Conservation (phyloP, 2,113 vertebrate species). For the Monopterus albus region DNA sequence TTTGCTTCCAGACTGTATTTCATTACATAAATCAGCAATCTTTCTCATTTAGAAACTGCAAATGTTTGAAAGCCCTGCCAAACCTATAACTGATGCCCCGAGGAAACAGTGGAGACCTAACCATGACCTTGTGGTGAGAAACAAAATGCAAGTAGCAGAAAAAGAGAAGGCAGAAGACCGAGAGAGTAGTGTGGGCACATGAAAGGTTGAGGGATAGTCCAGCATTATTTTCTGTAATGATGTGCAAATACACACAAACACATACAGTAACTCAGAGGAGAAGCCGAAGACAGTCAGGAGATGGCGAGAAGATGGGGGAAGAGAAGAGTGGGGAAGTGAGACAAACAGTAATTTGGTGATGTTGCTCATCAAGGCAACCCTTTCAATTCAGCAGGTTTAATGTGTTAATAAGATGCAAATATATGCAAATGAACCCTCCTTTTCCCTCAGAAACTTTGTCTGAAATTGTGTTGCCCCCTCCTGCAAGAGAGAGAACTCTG, state of each 20-base stretch:
- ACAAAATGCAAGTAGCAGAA: background rate
- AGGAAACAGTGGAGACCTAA: background rate
- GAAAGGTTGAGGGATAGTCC: slow-evolving; percentile 4
- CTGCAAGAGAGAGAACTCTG: slow-evolving; percentile 45
- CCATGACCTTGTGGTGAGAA: background rate
- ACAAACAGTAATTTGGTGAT: slow-evolving; percentile 62
- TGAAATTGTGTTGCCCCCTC: slow-evolving; percentile 37
- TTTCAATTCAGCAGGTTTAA: slow-evolving; percentile 81
- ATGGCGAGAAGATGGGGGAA: background rate
- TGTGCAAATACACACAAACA: slow-evolving; percentile 20
- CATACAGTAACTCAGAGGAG: slow-evolving; percentile 1
- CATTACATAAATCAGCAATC: slow-evolving; percentile 43
- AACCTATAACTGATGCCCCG: background rate
- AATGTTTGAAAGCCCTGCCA: slow-evolving; percentile 4
- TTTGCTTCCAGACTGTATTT: slow-evolving; percentile 1
- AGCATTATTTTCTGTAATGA: slow-evolving; percentile 23
- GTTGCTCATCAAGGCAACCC: slow-evolving; percentile 74
- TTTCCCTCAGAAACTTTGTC: slow-evolving; percentile 57
- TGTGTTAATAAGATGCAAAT: slow-evolving; percentile 82
- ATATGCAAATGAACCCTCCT: slow-evolving; percentile 69
- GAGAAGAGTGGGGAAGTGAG: slow-evolving; percentile 29
- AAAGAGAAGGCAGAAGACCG: background rate
- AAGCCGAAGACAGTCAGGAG: slow-evolving; percentile 1
- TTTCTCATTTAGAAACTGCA: background rate
- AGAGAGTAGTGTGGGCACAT: slow-evolving; percentile 12